phyloP scores from a whole-genome alignment of 2,113 vertebrate genomes.

The Pedionomus torquatus region DNA sequence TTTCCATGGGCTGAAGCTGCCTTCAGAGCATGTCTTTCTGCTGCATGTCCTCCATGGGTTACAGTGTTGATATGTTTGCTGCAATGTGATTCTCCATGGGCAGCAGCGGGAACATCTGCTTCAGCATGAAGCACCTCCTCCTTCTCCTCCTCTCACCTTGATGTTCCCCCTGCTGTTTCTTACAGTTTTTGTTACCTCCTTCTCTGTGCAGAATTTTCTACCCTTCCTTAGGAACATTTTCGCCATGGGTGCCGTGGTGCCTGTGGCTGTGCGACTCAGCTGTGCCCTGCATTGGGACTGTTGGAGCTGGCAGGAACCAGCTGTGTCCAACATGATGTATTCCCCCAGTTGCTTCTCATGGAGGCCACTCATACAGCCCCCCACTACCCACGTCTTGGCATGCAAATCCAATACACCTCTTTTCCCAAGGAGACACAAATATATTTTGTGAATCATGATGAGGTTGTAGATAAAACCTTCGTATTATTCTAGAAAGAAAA shows the following conservation, averaged over 20 bases:
- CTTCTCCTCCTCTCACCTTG: background rate
- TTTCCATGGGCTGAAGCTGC: background rate
- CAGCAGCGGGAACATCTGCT: background rate
- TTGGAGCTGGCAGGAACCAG: background rate
- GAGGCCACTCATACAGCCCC: background rate
- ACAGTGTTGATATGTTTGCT: background rate
- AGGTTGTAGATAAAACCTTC: background rate
- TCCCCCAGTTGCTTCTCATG: background rate
- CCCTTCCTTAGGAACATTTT: background rate
- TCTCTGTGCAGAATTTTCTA: background rate
- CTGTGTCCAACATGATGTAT: background rate
- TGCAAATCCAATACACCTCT: background rate
- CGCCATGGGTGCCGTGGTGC: too few species aligned
- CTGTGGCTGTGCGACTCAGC: too few species aligned
- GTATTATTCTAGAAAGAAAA: background rate
- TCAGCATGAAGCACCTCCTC: background rate
- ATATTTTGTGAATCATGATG: background rate
- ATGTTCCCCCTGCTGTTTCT: background rate
- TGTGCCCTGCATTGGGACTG: fast-evolving
- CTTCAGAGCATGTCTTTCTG: background rate
- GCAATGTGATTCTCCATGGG: background rate
- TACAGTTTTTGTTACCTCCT: background rate
- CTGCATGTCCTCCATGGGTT: background rate
- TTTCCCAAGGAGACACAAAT: background rate
- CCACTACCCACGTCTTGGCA: fast-evolving